Percentiles rank a stretch among this genome's conserved stretches.
phyloP scores from a whole-genome alignment of 2,797 vertebrate species.

The Notoglanidium macrostoma region DNA sequence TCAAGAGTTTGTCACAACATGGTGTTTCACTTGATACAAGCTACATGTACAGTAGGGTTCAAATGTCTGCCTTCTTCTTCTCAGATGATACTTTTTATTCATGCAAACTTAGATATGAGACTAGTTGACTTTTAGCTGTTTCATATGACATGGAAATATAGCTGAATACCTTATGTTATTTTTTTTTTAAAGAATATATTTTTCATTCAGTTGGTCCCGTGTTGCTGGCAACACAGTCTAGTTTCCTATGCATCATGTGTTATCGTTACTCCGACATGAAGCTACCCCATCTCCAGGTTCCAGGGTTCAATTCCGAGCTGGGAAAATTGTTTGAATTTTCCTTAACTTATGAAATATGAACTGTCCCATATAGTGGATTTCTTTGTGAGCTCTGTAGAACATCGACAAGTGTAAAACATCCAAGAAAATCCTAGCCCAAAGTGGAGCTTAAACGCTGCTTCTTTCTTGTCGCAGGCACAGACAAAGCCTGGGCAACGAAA shows the following conservation, averaged over 20 bases:
- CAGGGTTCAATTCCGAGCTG: not conserved
- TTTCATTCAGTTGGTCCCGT: not conserved
- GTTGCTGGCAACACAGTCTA: not conserved
- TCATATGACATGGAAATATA: not conserved
- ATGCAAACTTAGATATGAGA: not conserved
- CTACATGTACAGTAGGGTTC: not conserved
- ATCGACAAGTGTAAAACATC: not conserved
- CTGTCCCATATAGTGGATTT: not conserved
- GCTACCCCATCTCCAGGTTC: not conserved
- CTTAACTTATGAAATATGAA: not conserved
- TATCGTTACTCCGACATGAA: not conserved
- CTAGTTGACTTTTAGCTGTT: not conserved
- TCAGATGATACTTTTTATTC: not conserved
- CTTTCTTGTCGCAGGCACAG: no score
- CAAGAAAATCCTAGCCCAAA: not conserved
- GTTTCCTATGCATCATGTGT: not conserved
- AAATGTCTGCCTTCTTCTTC: not conserved
- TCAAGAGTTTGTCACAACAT: not conserved
- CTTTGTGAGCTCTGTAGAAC: not conserved
- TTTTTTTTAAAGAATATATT: not conserved
- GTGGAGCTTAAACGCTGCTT: not conserved
- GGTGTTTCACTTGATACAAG: not conserved
- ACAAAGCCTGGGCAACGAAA: not conserved
- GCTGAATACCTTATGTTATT: not conserved
- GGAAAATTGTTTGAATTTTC: not conserved